Conservation (phyloP, 1,140 invertebrate species). For the Drosophila busckii region DNA sequence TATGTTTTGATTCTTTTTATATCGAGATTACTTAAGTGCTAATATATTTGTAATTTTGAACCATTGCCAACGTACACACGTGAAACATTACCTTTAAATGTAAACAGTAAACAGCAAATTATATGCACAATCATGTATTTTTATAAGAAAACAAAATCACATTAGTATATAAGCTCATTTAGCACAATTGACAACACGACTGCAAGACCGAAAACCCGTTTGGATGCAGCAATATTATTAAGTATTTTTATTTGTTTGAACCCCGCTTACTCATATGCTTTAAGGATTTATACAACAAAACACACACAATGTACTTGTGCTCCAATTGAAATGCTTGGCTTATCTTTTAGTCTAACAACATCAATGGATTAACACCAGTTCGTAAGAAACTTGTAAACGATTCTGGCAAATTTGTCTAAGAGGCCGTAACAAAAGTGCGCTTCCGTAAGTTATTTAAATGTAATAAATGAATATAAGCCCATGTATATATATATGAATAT, state of each 20-base stretch:
- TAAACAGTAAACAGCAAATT: background rate
- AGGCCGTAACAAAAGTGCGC: conserved; percentile 59
- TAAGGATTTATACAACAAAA: conserved; percentile 15
- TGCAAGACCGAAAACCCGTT: background rate
- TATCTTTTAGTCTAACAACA: no score
- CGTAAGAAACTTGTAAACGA: conserved; percentile 23
- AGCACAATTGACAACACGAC: conserved; percentile 45
- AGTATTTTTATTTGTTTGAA: conserved; percentile 10
- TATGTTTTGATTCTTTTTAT: no score
- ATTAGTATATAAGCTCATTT: conserved; percentile 47
- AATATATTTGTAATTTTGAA: no score
- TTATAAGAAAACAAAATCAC: conserved; percentile 32
- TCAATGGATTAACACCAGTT: conserved; percentile 51
- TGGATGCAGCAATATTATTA: conserved; percentile 11
- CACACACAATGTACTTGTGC: no score
- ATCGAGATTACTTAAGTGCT: no score
- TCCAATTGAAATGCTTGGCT: no score
- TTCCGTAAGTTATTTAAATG: conserved; percentile 38
- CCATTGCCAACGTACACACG: background rate
- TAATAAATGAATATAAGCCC: conserved; percentile 8
- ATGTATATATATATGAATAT: conserved; percentile 10
- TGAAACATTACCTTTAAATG: background rate
- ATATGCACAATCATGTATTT: conserved; percentile 14
- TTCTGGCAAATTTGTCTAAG: conserved; percentile 15
- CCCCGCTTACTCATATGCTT: conserved; percentile 36